phyloP scores from a whole-genome alignment of 1,140 invertebrate species.

The Ridgeia piscesae region DNA sequence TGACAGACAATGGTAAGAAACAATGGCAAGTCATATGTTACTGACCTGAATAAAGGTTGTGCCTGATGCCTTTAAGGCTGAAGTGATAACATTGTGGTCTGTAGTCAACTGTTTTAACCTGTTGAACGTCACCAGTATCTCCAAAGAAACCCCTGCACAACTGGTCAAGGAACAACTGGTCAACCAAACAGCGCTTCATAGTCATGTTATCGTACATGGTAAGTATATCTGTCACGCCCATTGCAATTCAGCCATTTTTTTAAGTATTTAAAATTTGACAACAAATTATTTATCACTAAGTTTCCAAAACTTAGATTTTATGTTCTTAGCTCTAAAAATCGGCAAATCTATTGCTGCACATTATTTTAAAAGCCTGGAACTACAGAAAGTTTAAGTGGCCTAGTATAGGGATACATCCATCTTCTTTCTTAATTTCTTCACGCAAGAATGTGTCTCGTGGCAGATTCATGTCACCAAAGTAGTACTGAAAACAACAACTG shows the following conservation, averaged over 20 bases:
- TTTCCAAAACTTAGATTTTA: too few relatives aligned
- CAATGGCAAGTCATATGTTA: background rate
- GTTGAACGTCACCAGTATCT: conserved; percentile 85
- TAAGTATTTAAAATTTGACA: too few relatives aligned
- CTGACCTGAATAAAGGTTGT: background rate
- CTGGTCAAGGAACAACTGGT: background rate
- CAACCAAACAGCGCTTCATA: background rate
- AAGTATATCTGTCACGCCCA: too few relatives aligned
- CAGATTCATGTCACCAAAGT: conserved; percentile 86
- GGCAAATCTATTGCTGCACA: too few relatives aligned
- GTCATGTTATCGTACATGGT: background rate
- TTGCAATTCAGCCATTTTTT: too few relatives aligned
- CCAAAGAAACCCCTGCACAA: conserved; percentile 71
- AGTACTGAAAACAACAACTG: conserved; percentile 62
- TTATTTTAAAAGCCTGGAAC: background rate
- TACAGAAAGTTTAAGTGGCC: background rate
- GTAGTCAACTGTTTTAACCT: conserved; percentile 73
- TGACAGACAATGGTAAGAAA: background rate
- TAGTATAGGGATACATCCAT: conserved; percentile 72
- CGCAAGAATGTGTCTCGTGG: conserved; percentile 85
- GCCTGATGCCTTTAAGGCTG: conserved; percentile 62
- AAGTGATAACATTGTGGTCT: conserved; percentile 71
- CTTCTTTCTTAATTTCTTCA: conserved; percentile 78
- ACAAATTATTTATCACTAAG: too few relatives aligned
- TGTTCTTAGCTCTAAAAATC: too few relatives aligned